phyloP scores from a whole-genome alignment of 2,888 invertebrate genomes.

The Tyria jacobaeae region DNA sequence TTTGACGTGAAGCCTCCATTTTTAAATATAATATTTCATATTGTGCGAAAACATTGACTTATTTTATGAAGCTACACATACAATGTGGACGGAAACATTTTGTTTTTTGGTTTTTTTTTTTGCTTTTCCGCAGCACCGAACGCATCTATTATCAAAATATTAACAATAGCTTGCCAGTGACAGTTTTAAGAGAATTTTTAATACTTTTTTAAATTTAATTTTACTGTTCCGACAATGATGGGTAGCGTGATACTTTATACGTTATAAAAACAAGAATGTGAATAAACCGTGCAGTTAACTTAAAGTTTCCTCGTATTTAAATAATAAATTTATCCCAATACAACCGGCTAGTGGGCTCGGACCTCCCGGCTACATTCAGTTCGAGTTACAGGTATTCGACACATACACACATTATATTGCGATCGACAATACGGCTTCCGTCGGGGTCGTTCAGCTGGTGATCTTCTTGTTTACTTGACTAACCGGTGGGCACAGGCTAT shows the following conservation, averaged over 20 bases:
- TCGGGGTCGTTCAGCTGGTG: no score
- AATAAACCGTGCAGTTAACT: no score
- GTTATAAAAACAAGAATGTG: neutral
- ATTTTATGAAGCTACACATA: slow-evolving; percentile 3
- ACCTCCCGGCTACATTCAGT: no score
- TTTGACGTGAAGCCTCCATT: neutral
- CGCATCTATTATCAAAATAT: slow-evolving; percentile 6
- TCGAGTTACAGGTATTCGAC: no score
- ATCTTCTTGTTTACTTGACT: no score
- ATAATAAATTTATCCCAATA: no score
- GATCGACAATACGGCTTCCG: no score
- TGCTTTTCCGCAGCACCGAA: neutral
- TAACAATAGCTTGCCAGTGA: neutral
- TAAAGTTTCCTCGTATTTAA: no score
- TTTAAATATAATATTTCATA: neutral
- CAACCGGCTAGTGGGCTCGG: no score
- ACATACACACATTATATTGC: no score
- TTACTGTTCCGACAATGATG: neutral
- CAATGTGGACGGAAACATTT: neutral
- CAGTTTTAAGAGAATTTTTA: neutral
- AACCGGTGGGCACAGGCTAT: no score
- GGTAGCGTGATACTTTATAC: neutral
- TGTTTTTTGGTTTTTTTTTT: slow-evolving; percentile 1
- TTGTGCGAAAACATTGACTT: neutral
- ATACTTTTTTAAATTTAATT: neutral